A percentile compares a stretch with the other conserved stretches of the same genome.
These are phyloP conservation scores for Cerastoderma edule DNA, from an alignment of 2,888 invertebrate genomes.

Conservation along the genomic window DNA sequence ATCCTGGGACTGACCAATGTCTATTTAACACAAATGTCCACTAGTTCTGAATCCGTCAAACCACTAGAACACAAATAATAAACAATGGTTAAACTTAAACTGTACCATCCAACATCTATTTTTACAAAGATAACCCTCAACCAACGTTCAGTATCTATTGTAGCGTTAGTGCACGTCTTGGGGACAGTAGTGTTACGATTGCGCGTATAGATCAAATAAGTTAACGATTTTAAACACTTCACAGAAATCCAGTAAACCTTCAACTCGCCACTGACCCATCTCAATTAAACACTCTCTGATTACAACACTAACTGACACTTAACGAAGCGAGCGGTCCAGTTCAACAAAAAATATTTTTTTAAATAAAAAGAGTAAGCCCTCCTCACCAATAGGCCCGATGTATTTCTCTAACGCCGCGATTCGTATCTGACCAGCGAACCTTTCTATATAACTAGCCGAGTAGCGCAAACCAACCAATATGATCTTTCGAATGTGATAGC, in stretches of 20 bases:
- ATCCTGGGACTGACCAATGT: conserved; percentile 56
- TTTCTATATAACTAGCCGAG: conserved; percentile 58
- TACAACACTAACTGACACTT: conserved; percentile 11
- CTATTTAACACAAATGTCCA: conserved; percentile 29
- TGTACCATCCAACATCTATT: conserved; percentile 3
- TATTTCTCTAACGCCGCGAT: conserved; percentile 61
- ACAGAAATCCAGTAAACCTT: conserved; percentile 36
- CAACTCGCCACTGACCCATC: conserved; percentile 51
- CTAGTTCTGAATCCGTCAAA: conserved; percentile 3
- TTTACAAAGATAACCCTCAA: conserved; percentile 5
- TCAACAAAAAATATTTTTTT: background rate
- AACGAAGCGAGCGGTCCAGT: conserved; percentile 3
- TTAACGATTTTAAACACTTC: conserved; percentile 41
- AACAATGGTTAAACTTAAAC: background rate
- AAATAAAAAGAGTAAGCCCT: conserved; percentile 41
- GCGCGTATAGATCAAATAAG: conserved; percentile 26
- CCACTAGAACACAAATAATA: background rate
- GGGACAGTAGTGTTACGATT: conserved; percentile 15
- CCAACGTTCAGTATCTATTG: conserved; percentile 12
- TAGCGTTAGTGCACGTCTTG: conserved; percentile 15
- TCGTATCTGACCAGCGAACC: conserved; percentile 60
- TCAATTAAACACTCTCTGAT: conserved; percentile 41
- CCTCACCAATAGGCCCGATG: conserved; percentile 58
- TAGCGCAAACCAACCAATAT: conserved; percentile 64
- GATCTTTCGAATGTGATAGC: conserved; percentile 62